phyloP scores from a whole-genome alignment of 2,888 invertebrate genomes.

The Papilio elwesi region DNA sequence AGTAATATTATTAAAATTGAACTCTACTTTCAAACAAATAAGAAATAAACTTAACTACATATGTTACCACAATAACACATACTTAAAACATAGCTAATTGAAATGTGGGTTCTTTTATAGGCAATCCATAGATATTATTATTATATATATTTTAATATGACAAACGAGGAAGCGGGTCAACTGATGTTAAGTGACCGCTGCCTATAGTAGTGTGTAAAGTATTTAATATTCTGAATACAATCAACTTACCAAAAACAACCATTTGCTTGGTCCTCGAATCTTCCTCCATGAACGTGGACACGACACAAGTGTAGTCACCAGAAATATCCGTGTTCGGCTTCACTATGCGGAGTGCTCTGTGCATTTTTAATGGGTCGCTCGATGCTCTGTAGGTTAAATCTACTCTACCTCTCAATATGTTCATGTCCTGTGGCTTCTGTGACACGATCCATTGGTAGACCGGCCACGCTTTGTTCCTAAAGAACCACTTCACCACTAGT shows the following conservation, averaged over 20 bases:
- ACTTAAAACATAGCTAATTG: too few species aligned
- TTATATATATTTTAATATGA: too few species aligned
- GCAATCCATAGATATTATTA: too few species aligned
- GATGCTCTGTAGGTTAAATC: slow-evolving; percentile 87
- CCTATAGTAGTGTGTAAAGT: neutral
- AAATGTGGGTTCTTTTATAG: too few species aligned
- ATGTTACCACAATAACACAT: too few species aligned
- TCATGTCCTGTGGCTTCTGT: slow-evolving; percentile 87
- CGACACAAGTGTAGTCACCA: slow-evolving; percentile 89
- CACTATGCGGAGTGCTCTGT: slow-evolving; percentile 88
- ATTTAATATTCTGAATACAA: neutral
- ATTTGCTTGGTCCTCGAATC: slow-evolving; percentile 86
- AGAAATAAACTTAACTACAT: neutral
- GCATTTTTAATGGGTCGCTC: slow-evolving; percentile 86
- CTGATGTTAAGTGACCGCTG: too few species aligned
- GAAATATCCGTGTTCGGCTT: slow-evolving; percentile 89
- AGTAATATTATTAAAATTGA: too few species aligned
- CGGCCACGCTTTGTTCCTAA: slow-evolving; percentile 86
- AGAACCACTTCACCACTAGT: slow-evolving; percentile 91
- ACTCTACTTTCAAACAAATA: neutral
- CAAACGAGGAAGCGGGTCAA: too few species aligned
- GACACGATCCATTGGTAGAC: slow-evolving; percentile 92
- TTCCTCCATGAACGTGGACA: slow-evolving; percentile 88
- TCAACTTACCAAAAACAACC: slow-evolving; percentile 87
- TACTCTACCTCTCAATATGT: slow-evolving; percentile 80